These are phyloP conservation scores for Mirza zaza DNA, from an alignment of 2,113 vertebrate species.

Conservation along the genomic window DNA sequence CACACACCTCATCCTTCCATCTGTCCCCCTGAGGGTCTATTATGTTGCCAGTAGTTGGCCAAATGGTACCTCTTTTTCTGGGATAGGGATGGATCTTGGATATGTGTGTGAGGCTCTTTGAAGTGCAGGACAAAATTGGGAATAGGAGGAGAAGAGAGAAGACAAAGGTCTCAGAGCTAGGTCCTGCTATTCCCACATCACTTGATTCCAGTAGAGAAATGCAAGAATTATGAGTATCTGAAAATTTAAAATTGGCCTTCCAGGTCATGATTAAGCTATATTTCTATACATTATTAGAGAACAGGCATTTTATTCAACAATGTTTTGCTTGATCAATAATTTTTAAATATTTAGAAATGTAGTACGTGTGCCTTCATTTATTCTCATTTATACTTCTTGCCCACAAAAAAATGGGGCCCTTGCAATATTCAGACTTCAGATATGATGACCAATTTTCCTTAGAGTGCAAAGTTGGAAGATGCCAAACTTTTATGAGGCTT, in stretches of 20 bases:
- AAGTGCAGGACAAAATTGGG: background rate
- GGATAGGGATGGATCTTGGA: background rate
- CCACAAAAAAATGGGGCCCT: background rate
- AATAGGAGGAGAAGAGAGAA: background rate
- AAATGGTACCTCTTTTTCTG: background rate
- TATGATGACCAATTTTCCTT: background rate
- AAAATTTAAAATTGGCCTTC: background rate
- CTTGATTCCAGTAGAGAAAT: background rate
- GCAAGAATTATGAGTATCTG: background rate
- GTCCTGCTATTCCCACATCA: fast-evolving
- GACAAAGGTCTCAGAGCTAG: too few species aligned
- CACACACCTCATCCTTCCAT: background rate
- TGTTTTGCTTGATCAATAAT: background rate
- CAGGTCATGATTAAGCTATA: background rate
- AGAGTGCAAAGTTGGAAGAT: background rate
- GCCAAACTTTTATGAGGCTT: background rate
- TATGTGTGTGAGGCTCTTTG: background rate
- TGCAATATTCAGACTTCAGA: background rate
- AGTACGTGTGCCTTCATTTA: background rate
- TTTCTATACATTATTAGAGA: background rate
- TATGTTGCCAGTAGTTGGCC: background rate
- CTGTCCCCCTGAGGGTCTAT: background rate
- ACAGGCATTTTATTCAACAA: background rate
- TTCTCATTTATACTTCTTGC: background rate
- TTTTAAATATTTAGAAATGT: background rate